phyloP scores from a whole-genome alignment of 2,888 invertebrate genomes.

The Petrolisthes cinctipes region DNA sequence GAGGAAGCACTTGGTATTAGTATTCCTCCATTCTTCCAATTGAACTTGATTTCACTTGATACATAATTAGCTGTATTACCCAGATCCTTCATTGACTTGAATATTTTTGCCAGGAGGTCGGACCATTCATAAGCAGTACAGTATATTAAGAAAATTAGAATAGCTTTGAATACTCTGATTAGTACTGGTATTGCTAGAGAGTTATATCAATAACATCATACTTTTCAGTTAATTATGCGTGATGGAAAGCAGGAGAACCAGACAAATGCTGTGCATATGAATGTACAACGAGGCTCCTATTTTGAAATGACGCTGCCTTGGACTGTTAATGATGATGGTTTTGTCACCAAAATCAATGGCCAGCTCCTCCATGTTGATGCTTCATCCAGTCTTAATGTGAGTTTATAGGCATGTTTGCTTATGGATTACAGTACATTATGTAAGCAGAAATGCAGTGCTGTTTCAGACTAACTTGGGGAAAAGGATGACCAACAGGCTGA shows the following conservation, averaged over 20 bases:
- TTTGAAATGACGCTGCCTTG: conserved; percentile 96
- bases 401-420: background rate
- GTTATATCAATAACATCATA: background rate
- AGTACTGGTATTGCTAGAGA: too few species aligned
- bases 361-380: conserved; percentile 94
- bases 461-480: background rate
- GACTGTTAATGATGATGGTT: conserved; percentile 89
- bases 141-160: too few species aligned
- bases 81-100: too few species aligned
- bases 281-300: conserved; percentile 94
- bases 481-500: background rate
- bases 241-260: conserved; percentile 74
- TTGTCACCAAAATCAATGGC: conserved; percentile 90
- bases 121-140: too few species aligned
- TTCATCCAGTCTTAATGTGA: conserved; percentile 87
- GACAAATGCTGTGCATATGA: conserved; percentile 96
- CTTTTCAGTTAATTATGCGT: background rate
- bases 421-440: background rate
- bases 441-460: background rate
- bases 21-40: too few species aligned
- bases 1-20: too few species aligned
- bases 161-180: too few species aligned
- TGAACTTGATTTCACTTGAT: too few species aligned
- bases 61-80: too few species aligned
- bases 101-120: too few species aligned